Conservation (phyloP, 30 jellyfish, hydroid and myxozoan genomes). For the Hydractinia echinata region DNA sequence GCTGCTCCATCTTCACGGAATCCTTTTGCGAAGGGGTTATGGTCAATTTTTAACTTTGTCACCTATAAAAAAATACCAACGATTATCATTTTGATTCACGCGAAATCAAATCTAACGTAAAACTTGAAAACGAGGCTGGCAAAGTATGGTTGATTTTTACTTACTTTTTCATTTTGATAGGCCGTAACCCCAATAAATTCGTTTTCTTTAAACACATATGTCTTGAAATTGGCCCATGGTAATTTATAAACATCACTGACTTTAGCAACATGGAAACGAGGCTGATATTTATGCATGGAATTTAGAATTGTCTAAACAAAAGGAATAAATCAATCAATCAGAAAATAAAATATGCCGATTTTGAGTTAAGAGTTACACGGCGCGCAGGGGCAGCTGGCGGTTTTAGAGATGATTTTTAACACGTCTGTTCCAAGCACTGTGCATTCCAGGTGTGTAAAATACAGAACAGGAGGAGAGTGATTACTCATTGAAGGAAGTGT, state of each 20-base stretch:
- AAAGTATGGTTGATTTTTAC: background rate
- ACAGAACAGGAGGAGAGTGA: too few species aligned
- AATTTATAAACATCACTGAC: slow-evolving; percentile 51
- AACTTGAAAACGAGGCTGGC: background rate
- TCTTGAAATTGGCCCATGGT: slow-evolving; percentile 61
- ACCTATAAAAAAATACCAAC: slow-evolving; percentile 31
- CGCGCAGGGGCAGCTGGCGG: too few species aligned
- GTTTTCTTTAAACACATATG: slow-evolving; percentile 61
- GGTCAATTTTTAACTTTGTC: slow-evolving; percentile 70
- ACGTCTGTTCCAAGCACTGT: too few species aligned
- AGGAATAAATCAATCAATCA: background rate
- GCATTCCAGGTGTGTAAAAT: too few species aligned
- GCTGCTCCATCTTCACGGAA: slow-evolving; percentile 94
- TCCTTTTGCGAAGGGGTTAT: slow-evolving; percentile 94
- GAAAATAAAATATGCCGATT: too few species aligned
- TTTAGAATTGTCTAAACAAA: slow-evolving; percentile 61
- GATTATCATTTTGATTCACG: background rate
- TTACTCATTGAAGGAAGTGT: too few species aligned
- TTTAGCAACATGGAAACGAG: slow-evolving; percentile 83
- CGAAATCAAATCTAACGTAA: too few species aligned
- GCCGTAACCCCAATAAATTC: slow-evolving; percentile 89
- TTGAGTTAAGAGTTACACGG: too few species aligned
- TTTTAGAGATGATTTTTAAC: too few species aligned
- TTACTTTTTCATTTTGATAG: slow-evolving; percentile 84
- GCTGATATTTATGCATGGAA: slow-evolving; percentile 94